Percentiles rank a stretch among this genome's conserved stretches.
phyloP scores from a whole-genome alignment of 2,113 vertebrate genomes.

The Globicephala melas region DNA sequence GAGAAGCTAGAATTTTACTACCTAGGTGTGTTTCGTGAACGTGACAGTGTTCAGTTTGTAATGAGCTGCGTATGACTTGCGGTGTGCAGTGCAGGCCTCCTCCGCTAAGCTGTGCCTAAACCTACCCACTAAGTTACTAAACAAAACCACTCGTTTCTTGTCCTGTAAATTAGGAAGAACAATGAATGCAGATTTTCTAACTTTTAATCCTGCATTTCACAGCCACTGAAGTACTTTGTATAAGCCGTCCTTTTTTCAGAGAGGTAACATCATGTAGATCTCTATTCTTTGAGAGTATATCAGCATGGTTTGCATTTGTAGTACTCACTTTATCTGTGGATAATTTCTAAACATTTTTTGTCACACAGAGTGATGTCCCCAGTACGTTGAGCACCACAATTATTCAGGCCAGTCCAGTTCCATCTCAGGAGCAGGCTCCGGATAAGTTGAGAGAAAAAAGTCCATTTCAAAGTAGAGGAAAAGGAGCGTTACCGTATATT shows the following conservation, averaged over 20 bases:
- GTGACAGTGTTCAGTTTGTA: neutral
- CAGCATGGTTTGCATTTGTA: neutral
- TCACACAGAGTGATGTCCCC: slow-evolving; percentile 83
- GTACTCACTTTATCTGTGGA: neutral
- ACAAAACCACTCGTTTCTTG: neutral
- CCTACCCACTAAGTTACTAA: neutral
- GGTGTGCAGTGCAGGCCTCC: neutral
- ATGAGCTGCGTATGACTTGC: neutral
- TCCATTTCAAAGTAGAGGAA: slow-evolving; percentile 46
- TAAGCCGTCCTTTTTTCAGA: neutral
- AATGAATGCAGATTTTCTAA: neutral
- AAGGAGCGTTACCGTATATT: neutral
- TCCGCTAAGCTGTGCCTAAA: neutral
- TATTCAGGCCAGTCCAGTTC: slow-evolving; percentile 89
- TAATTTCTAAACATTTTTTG: neutral
- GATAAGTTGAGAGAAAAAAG: slow-evolving; percentile 43
- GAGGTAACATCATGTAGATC: neutral
- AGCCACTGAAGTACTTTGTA: neutral
- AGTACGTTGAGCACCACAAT: slow-evolving; percentile 93
- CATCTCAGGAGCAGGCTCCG: slow-evolving; percentile 76
- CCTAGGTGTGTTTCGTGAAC: neutral
- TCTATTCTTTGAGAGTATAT: neutral
- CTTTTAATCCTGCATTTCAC: neutral
- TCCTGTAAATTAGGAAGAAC: neutral
- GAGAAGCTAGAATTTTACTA: neutral